Conservation (phyloP, 2,113 vertebrate species). For the Ovibos moschatus region DNA sequence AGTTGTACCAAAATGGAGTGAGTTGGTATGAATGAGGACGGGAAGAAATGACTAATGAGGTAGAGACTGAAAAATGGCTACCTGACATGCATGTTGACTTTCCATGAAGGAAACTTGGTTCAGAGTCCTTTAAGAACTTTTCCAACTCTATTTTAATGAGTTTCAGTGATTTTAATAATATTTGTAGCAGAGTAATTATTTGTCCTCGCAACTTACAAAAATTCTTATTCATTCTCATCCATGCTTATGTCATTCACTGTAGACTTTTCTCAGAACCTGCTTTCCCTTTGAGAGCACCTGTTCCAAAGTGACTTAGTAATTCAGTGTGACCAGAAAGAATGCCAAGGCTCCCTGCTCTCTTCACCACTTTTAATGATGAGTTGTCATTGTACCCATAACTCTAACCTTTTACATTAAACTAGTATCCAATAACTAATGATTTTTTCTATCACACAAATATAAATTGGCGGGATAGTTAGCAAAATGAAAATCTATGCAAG, state of each 20-base stretch:
- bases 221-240: neutral
- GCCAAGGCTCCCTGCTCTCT: neutral
- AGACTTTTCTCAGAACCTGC: neutral
- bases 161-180: neutral
- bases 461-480: neutral
- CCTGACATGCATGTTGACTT: neutral
- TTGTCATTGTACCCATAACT: neutral
- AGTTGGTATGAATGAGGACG: neutral
- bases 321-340: neutral
- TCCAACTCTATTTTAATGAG: neutral
- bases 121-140: neutral
- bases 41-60: neutral
- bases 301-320: neutral
- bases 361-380: neutral
- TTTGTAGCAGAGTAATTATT: neutral
- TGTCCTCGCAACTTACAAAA: neutral
- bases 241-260: neutral
- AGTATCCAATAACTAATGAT: neutral
- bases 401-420: neutral
- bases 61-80: neutral
- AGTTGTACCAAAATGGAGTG: neutral
- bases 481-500: neutral
- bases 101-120: neutral
- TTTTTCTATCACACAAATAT: neutral
- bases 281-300: neutral